Conservation (phyloP, 2,888 invertebrate species). For the Carabus problematicus region DNA sequence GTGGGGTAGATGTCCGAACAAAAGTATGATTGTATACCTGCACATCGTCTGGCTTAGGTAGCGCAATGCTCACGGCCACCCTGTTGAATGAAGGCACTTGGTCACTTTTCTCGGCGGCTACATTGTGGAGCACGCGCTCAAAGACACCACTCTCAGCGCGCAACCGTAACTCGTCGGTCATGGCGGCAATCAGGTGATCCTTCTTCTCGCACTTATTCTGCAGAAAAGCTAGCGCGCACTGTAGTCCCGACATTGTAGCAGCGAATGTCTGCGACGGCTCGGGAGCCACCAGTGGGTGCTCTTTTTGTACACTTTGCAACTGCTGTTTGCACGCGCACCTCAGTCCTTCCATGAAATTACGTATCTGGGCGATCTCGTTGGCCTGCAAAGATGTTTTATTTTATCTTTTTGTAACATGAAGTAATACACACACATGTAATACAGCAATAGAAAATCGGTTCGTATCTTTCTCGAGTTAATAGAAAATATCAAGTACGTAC, state of each 20-base stretch:
- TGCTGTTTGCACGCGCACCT: conserved; percentile 44
- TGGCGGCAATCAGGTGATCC: conserved; percentile 54
- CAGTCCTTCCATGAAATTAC: conserved; percentile 19
- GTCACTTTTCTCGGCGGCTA: conserved; percentile 25
- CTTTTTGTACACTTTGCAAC: conserved; percentile 11
- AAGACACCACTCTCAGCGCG: conserved; percentile 48
- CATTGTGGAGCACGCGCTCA: conserved; percentile 42
- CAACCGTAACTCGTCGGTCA: conserved; percentile 52
- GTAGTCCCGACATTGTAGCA: conserved; percentile 49
- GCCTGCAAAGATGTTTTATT: conserved; percentile 12
- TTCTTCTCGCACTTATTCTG: conserved; percentile 55
- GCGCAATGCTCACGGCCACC: conserved; percentile 4
- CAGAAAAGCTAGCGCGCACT: conserved; percentile 52
- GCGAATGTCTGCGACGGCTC: conserved; percentile 40
- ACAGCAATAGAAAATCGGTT: neutral
- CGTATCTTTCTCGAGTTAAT: neutral
- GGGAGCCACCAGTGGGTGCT: conserved; percentile 42
- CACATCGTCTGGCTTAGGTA: conserved; percentile 9
- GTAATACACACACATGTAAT: neutral
- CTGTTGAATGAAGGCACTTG: conserved; percentile 15
- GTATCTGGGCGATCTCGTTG: conserved; percentile 29
- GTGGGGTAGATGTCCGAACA: too few species aligned
- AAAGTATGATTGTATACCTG: too few species aligned
- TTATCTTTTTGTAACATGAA: neutral
- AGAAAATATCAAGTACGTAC: neutral